Evolutionary conservation across 2,797 vertebrate species (phyloP), one percentile per base, ranked within the genome.

Genomic region (Acanthopagrus latus): DNA sequence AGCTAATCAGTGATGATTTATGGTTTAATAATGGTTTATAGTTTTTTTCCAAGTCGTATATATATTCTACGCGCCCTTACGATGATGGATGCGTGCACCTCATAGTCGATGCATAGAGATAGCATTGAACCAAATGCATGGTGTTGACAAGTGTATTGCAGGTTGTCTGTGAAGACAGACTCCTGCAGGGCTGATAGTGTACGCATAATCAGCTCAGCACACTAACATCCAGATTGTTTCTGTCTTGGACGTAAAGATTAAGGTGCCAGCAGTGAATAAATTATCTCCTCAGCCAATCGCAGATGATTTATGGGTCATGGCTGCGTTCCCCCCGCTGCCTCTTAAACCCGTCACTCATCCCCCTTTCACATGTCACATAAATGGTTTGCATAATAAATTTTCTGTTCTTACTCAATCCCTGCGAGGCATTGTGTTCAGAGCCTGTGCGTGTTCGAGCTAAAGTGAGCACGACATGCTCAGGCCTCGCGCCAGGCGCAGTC

Each of bases 301-400:
- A 17, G 7, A 11, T 77, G 78, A 86, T 82, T 83, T 81, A 77
- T 82, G 60, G 12, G 41, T 52, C 12, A n/a, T 78, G 58, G 59
- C 67, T 43, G 5, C 9, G 2, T 48, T 62, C 58, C 60, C 60
- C 77, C 63, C 52, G 63, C 67, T 52, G 80, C 62, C 59, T 84
- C 70, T 41, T 78, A 77, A 80, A 80, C 47, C 72, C 11, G 11
- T 68, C 84, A 78, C 47, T 87, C 74, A 70, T 46, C 56, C 43
- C 74, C 50, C 58, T 55, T 79, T 79, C 64, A 77, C 74, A 46
- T 63, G 63, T 70, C 82, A 46, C 33, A 65, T 47, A 57, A 89
- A 81, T 33, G 0, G 76, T 69, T 79, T 71, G 52, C 55, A 56
- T n/a, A 11, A 56, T 72, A 63, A 70, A 74, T 74, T 23, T 43